Base-by-base conservation (phyloP, 2,113 vertebrate species). In the Ploceus nigricollis region DNA sequence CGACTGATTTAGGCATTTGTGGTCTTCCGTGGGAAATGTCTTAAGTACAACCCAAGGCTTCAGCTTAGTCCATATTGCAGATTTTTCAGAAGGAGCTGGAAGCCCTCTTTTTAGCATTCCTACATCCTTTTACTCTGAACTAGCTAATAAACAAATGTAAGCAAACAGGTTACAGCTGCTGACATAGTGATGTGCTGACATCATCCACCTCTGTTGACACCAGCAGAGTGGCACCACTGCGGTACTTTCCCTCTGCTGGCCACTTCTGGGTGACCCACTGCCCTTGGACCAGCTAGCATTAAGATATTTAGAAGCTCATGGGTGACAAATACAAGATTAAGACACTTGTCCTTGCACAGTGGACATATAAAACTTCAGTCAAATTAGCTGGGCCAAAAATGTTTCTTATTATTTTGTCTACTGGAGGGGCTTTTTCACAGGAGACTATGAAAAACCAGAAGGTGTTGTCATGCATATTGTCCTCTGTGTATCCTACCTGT, bases 151-250 rank as follows among this genome's bases (percentile, higher is more conserved):
- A 60, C 8, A 56, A 69, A 44, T 0, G 0, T 44, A 66, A 94
- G 40, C 28, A 40, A 87, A 22, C 5, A 57, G 65, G 44, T 78
- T 10, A 16, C 33, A 64, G 72, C 45, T 78, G 54, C 81, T 73
- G 44, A n/a, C 47, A 17, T 27, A 54, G 42, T 25, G 45, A 40
- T 63, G 47, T 48, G 31, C 31, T 58, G 64, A 39, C 50, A 76
- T 42, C 35, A 40, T 35, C 35, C 39, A 15, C 14, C 45, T 73
- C 80, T 42, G n/a, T 6, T 5, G 9, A 53, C 39, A 70, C 5
- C 0, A 0, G n/a, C 25, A 9, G 8, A 23, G 61, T 56, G 82
- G 65, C 48, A 64, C 42, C 17, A 4, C 63, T 19, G 24, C 0
- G 1, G 28, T 16, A 7, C 50, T 75, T 87, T 73, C 51, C 47